Percentiles rank a stretch among this genome's conserved stretches.
Conservation (phyloP, 2,113 vertebrate species). For the Sialia sialis region DNA sequence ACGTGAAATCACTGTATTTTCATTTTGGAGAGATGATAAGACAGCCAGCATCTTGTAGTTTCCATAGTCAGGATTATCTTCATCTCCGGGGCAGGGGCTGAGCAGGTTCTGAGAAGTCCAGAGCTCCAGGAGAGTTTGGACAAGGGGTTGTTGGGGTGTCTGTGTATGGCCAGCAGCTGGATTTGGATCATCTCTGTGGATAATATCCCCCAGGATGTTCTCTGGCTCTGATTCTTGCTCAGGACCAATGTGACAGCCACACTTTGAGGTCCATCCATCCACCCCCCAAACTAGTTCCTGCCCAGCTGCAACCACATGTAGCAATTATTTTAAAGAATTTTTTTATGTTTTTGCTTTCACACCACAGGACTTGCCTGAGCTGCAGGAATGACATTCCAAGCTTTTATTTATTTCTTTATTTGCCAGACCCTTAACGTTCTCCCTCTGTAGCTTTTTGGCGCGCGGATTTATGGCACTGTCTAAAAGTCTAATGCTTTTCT, state of each 20-base stretch:
- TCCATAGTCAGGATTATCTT: background rate
- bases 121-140: background rate
- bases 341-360: background rate
- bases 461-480: conserved; percentile 34
- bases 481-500: conserved; percentile 48
- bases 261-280: fast-evolving
- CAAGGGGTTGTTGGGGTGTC: background rate
- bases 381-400: background rate
- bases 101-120: background rate
- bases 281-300: background rate
- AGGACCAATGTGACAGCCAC: background rate
- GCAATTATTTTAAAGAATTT: background rate
- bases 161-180: background rate
- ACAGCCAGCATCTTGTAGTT: background rate
- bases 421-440: conserved; percentile 14
- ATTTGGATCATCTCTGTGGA: too few species aligned
- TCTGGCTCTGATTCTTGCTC: background rate
- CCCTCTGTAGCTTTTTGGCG: conserved; percentile 22
- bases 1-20: too few species aligned
- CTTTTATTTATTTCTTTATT: conserved; percentile 52
- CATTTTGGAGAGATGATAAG: background rate
- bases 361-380: background rate
- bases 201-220: too few species aligned
- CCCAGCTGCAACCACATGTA: background rate
- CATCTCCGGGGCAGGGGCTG: background rate